phyloP scores from a whole-genome alignment of 1,140 invertebrate species.

The Catajapyx aquilonaris region DNA sequence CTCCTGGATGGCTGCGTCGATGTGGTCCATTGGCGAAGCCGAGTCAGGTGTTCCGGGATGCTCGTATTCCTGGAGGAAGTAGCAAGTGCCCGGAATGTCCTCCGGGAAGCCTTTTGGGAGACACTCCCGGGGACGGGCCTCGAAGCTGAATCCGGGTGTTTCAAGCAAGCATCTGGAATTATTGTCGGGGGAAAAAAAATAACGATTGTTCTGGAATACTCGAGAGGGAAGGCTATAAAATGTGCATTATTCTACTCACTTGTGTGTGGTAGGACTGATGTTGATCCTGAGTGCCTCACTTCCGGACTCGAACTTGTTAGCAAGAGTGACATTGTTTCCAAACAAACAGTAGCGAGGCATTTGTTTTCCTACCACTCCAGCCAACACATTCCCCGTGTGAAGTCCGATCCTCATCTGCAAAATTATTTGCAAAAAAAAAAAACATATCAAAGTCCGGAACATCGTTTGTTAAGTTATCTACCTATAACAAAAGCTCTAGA shows the following conservation, averaged over 20 bases:
- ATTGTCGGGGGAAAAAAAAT: not conserved
- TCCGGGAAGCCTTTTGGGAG: constrained; percentile 68
- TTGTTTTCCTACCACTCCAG: constrained; percentile 74
- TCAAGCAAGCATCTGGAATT: constrained; percentile 41
- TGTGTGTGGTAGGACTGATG: constrained; percentile 75
- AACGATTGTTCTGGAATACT: not conserved
- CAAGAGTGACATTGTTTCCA: constrained; percentile 78
- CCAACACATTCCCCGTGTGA: constrained; percentile 70
- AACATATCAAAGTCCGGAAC: too few relatives aligned
- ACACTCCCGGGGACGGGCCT: constrained; percentile 46
- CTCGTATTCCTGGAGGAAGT: constrained; percentile 62
- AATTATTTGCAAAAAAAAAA: too few relatives aligned
- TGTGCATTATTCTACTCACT: constrained; percentile 35
- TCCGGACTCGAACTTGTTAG: constrained; percentile 84
- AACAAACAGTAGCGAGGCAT: constrained; percentile 82
- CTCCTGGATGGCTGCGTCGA: constrained; percentile 27
- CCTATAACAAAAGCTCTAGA: too few relatives aligned
- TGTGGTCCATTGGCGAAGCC: constrained; percentile 37
- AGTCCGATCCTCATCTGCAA: constrained; percentile 82
- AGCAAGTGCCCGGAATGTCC: constrained; percentile 52
- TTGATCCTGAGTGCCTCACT: constrained; percentile 78
- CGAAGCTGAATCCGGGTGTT: constrained; percentile 52
- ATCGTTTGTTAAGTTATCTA: too few relatives aligned
- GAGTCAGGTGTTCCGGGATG: constrained; percentile 38
- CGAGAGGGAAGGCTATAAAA: not conserved